phyloP scores from a whole-genome alignment of 2,113 vertebrate species.

The Saccopteryx bilineata region DNA sequence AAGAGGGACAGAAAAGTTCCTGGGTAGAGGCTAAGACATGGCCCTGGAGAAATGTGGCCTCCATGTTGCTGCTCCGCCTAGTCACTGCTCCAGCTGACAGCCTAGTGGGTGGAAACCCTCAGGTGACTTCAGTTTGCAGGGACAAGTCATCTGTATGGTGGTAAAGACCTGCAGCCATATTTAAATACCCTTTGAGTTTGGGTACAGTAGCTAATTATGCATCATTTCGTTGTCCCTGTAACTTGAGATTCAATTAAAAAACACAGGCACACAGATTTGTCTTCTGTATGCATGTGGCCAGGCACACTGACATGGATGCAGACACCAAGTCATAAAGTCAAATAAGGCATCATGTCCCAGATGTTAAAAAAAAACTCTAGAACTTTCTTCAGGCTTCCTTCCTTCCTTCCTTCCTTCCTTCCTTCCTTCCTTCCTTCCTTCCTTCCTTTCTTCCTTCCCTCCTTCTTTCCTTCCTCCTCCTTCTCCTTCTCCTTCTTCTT shows the following conservation, averaged over 20 bases:
- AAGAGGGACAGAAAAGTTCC: background rate
- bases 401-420: background rate
- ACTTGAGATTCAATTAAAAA: background rate
- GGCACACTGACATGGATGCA: rapidly evolving
- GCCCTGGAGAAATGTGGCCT: rapidly evolving
- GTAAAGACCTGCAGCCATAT: background rate
- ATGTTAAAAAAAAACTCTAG: background rate
- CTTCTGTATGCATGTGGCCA: rapidly evolving
- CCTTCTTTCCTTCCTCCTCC: background rate
- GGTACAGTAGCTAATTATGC: rapidly evolving
- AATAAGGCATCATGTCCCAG: background rate
- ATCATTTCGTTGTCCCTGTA: too few species aligned
- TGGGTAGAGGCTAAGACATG: background rate
- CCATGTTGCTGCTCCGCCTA: background rate
- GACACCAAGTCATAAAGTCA: rapidly evolving
- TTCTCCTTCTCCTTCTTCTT: background rate
- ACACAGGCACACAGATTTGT: rapidly evolving
- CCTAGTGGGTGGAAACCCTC: rapidly evolving
- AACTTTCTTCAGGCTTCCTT: conserved; percentile 64
- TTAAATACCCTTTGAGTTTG: background rate
- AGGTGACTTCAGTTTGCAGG: rapidly evolving
- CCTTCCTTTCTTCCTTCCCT: background rate
- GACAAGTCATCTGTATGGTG: rapidly evolving
- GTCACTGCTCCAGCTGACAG: rapidly evolving
- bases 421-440: background rate